Base-by-base conservation (phyloP, 2,797 vertebrate species). In the Anguilla anguilla region DNA sequence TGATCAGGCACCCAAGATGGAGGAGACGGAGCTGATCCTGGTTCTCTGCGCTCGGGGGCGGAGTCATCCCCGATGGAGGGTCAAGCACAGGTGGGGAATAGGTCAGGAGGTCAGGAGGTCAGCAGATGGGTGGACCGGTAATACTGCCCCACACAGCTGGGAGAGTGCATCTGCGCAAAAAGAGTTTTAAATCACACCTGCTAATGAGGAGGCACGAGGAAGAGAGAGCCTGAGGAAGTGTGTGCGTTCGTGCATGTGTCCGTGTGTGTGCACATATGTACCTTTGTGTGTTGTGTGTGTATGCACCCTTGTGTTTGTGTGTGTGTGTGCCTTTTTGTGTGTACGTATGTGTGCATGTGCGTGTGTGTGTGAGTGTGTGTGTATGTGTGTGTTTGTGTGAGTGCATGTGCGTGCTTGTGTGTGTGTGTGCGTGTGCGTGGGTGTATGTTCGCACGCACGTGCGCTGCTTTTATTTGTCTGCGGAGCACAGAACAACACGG, bases 151-250 rank as follows among this genome's bases (percentile, higher is more conserved):
- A 1, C 69, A 43, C 6, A 72, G 74, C 39, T 2, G 74, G 74
- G 74, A 79, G 39, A 46, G 17, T 5, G 74, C 4, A 35, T 67
- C n/a, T 67, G 25, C 35, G 13, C 28, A 31, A 74, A 74, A 28
- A 74, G 39, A 49, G 77, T 81, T 81, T 46, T 19, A 49, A 46
- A 25, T 9, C 39, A 81, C 46, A 43, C 72, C 69, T 72, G 28
- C 28, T 39, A 77, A 77, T 77, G 72, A 77, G 59, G 84, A 85
- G 59, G 35, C 39, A 22, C 7, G 55, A 64, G 28, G 25, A 91
- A 90, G 94, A 93, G 95, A 93, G 93, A 94, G 93, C 93, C 93
- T 91, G 93, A 87, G 92, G 92, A 93, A 61, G 92, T 94, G 92
- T 90, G 91, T 88, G 92, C 91, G 92, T 57, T 88, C 49, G 85